Evolutionary conservation across 2,113 vertebrate genomes (phyloP), one percentile per base, ranked within the genome.

Genomic region (Esox niger): DNA sequence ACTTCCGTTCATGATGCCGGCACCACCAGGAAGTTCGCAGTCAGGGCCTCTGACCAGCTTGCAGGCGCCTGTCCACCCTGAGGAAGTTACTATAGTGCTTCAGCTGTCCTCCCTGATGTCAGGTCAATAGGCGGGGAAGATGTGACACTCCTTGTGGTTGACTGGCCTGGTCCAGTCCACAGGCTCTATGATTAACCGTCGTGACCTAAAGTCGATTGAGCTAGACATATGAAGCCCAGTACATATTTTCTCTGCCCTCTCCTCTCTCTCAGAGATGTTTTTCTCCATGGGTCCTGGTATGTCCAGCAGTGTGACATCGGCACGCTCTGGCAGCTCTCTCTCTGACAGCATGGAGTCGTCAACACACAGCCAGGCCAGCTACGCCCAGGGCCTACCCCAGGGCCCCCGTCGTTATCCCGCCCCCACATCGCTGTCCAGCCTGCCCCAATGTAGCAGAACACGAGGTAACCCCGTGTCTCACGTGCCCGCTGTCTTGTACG

Each of bases 221-320:
- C 38, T 43, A 17, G 38, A 43, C 38, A 43, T 43, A 15, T 43
- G 38, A 43, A 43, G 38, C 38, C 3, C 17, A 43, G 38, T 43
- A 15, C 38, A 15, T 15, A 17, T 43, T 43, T 23, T 64, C 13
- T 17, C 43, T 52, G 26, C 2, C 6, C 20, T 54, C 23, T n/a
- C 20, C n/a, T 20, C 20, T 46, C 25, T 33, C n/a, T 26, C 88
- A 94, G 94, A 96, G 67, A 94, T 96, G 91, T 97, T 96, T 88
- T 97, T 88, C 85, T 95, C 95, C 49, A 96, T 96, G 95, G 92
- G 91, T 1, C 92, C 92, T 52, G 85, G 73, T 66, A 94, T 96
- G 91, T 93, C 77, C 0, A 94, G 92, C 82, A 95, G 94, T 6
- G 85, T 90, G 77, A 82, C 90, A 10, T 96, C 95, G 0, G 77